Percentiles rank a stretch among this genome's conserved stretches.
phyloP scores from a whole-genome alignment of 53 echinoderm and acorn worm genomes.

The Arbacia lixula region DNA sequence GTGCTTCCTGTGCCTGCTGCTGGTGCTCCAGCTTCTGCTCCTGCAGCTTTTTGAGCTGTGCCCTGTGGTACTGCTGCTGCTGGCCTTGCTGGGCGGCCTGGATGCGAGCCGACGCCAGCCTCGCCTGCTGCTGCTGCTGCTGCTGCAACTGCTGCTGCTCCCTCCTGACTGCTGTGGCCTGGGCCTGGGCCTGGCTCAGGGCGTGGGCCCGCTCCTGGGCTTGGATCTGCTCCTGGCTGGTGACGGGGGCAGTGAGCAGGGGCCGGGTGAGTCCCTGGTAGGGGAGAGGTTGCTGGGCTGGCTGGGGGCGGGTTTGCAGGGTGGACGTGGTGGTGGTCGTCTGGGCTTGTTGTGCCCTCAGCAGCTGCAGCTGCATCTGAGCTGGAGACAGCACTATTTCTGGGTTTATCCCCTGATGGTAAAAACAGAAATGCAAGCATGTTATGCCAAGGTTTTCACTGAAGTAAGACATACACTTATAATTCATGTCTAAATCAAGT shows the following conservation, averaged over 20 bases:
- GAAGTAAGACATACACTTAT: no score
- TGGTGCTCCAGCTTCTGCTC: neutral
- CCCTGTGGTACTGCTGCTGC: conserved; percentile 43
- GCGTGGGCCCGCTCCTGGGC: conserved; percentile 37
- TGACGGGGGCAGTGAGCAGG: neutral
- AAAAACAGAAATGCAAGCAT: neutral
- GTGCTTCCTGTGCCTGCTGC: conserved; percentile 9
- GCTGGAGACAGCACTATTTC: neutral
- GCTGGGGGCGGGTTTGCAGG: neutral
- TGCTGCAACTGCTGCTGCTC: conserved; percentile 38
- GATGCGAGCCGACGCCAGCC: neutral
- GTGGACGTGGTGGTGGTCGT: conserved; percentile 12
- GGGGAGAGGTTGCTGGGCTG: neutral
- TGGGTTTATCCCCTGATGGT: neutral
- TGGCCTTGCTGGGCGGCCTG: conserved; percentile 31
- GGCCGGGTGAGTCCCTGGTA: neutral
- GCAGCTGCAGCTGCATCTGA: conserved; percentile 40
- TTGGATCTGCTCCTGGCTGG: conserved; percentile 29
- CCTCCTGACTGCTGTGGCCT: neutral
- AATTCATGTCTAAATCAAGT: no score
- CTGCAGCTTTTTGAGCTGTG: conserved; percentile 7
- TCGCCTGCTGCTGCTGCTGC: conserved; percentile 49
- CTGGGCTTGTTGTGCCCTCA: neutral
- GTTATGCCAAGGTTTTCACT: no score
- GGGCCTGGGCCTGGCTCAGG: conserved; percentile 24